phyloP scores from a whole-genome alignment of 2,113 vertebrate species.

The Gallinago undulata region DNA sequence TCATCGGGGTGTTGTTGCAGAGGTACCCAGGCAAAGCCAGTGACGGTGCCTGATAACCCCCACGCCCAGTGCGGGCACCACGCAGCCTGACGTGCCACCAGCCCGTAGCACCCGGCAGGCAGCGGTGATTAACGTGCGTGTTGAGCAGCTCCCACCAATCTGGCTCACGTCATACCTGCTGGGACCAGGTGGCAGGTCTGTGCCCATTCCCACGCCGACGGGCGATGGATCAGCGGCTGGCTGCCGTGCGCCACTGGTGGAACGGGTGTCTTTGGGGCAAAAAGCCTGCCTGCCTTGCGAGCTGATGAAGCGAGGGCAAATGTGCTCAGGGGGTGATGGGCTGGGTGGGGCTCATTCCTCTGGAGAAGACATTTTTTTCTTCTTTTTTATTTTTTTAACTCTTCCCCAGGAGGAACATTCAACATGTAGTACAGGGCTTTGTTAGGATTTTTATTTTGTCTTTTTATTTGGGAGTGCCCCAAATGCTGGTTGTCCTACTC shows the following conservation, averaged over 20 bases:
- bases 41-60: background rate
- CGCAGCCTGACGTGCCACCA: background rate
- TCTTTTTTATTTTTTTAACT: no score
- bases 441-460: background rate
- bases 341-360: background rate
- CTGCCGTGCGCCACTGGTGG: accelerated
- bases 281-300: background rate
- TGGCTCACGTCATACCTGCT: background rate
- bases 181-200: background rate
- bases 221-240: background rate
- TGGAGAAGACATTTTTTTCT: background rate
- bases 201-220: accelerated
- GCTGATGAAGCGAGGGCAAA: background rate
- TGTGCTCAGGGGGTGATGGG: background rate
- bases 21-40: background rate
- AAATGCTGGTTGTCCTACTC: background rate
- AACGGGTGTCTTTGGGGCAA: accelerated
- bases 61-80: background rate
- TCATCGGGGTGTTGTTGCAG: background rate
- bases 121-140: accelerated
- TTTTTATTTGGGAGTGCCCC: background rate
- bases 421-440: background rate
- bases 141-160: background rate
- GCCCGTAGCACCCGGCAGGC: background rate
- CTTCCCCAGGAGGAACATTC: background rate